Conservation (phyloP, 1,140 invertebrate species). For the Aphidius gifuensis region DNA sequence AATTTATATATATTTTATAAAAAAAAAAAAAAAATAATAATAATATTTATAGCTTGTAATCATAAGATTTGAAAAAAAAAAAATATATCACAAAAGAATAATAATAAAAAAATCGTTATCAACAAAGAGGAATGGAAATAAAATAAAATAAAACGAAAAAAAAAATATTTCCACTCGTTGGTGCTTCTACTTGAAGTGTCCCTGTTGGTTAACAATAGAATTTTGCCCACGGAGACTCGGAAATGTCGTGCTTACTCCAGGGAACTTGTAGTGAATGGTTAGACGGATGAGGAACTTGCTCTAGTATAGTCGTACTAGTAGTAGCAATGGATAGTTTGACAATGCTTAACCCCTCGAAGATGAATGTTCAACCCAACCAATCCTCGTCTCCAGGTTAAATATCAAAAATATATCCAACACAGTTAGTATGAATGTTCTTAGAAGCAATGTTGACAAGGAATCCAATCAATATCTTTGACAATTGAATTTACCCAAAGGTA, state of each 20-base stretch:
- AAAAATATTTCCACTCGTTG: constrained; percentile 13
- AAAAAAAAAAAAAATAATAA: no score
- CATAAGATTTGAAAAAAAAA: no score
- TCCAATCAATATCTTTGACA: constrained; percentile 21
- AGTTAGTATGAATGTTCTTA: not conserved
- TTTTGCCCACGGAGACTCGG: constrained; percentile 41
- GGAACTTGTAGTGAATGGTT: constrained; percentile 32
- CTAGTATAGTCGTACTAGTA: not conserved
- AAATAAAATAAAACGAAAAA: no score
- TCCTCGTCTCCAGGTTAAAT: not conserved
- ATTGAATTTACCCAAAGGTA: not conserved
- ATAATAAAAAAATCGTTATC: no score
- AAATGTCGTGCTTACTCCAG: constrained; percentile 39
- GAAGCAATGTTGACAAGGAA: constrained; percentile 22
- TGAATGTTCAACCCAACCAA: constrained; percentile 34
- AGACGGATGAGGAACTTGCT: constrained; percentile 47
- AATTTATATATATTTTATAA: no score
- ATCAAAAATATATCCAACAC: no score
- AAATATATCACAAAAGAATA: not conserved
- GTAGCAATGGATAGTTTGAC: constrained; percentile 32
- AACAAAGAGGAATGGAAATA: no score
- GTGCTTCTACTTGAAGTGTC: constrained; percentile 20
- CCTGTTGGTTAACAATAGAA: constrained; percentile 37
- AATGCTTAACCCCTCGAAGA: constrained; percentile 36
- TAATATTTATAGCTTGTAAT: no score